Conservation (phyloP, 2,888 invertebrate species). For the Perithous albicinctus region DNA sequence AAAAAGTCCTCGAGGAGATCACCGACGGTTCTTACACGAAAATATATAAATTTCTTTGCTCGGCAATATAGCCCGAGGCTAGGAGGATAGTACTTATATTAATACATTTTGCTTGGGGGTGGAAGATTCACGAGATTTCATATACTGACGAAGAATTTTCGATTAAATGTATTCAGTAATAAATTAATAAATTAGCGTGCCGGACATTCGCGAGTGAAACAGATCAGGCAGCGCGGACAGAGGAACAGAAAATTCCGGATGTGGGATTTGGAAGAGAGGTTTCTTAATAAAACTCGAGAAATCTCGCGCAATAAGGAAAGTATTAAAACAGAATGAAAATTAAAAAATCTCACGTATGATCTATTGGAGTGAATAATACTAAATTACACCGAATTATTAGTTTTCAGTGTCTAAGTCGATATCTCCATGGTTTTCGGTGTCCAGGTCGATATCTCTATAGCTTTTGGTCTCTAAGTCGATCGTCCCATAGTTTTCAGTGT, state of each 20-base stretch:
- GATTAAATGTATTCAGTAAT: neutral
- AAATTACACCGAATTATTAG: no score
- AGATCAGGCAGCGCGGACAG: neutral
- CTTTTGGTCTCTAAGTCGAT: no score
- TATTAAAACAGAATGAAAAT: no score
- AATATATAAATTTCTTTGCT: constrained; percentile 16
- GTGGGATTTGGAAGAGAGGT: neutral
- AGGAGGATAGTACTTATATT: neutral
- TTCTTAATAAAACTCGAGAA: neutral
- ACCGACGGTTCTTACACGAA: neutral
- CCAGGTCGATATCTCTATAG: no score
- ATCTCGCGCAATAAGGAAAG: no score
- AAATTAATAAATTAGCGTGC: neutral
- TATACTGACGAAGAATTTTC: neutral
- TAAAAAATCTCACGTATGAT: no score
- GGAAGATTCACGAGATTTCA: neutral
- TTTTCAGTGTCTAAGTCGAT: no score
- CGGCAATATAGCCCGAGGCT: neutral
- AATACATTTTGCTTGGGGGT: neutral
- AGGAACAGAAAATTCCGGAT: neutral
- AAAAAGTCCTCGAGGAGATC: constrained; percentile 2
- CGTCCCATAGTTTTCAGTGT: no score
- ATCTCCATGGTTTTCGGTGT: no score
- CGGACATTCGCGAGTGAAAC: neutral
- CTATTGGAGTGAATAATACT: no score